Conservation (phyloP, 2,888 invertebrate species). For the Notodonta ziczac region DNA sequence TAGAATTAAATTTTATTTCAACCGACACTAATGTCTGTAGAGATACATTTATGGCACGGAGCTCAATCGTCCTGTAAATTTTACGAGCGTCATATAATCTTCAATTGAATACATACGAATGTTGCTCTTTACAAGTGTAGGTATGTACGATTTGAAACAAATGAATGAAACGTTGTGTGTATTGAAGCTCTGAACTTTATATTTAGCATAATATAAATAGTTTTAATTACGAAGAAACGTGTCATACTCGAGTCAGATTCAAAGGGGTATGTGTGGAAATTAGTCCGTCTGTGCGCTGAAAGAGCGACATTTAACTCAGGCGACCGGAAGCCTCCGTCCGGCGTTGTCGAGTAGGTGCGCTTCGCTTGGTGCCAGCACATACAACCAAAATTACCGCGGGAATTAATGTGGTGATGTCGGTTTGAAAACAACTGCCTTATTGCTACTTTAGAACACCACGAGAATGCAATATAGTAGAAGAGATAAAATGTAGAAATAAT, state of each 20-base stretch:
- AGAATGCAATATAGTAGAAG: too few species aligned
- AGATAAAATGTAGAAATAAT: too few species aligned
- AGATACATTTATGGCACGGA: too few species aligned
- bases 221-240: slow-evolving; percentile 9
- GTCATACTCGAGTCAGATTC: slow-evolving; percentile 21
- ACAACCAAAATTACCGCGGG: slow-evolving; percentile 11
- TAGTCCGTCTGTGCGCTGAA: slow-evolving; percentile 42
- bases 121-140: too few species aligned
- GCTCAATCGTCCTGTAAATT: too few species aligned
- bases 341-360: slow-evolving; percentile 25
- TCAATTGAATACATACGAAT: too few species aligned
- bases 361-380: slow-evolving; percentile 15
- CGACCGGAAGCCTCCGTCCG: slow-evolving; percentile 49
- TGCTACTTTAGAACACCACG: too few species aligned
- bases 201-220: background rate
- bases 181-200: background rate
- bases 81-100: too few species aligned
- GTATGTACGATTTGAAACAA: too few species aligned
- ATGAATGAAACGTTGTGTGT: too few species aligned
- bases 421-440: too few species aligned
- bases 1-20: too few species aligned
- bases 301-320: slow-evolving; percentile 52
- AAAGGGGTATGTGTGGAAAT: slow-evolving; percentile 40
- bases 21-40: background rate
- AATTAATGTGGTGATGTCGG: slow-evolving; percentile 13